Conservation (phyloP, 2,113 vertebrate species). For the Mellivora capensis region DNA sequence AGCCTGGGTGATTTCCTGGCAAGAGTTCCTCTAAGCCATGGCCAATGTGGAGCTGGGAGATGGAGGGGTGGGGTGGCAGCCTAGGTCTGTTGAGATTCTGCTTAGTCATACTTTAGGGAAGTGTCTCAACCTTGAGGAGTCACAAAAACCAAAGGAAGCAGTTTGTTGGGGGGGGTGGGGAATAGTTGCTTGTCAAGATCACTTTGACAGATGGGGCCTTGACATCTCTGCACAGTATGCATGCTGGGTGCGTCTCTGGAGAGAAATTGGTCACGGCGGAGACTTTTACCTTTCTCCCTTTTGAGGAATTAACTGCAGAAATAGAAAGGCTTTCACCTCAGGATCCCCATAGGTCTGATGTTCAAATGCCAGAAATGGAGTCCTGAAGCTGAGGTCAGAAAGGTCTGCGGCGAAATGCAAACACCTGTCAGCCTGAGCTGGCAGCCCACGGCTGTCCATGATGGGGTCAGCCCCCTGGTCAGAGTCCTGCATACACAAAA, state of each 20-base stretch:
- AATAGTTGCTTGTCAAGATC: neutral
- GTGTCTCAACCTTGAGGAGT: neutral
- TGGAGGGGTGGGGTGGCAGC: neutral
- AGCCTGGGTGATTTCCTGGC: slow-evolving; percentile 39
- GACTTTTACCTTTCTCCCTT: neutral
- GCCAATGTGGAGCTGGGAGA: neutral
- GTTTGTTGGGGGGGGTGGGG: neutral
- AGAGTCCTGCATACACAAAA: neutral
- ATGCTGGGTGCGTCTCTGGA: neutral
- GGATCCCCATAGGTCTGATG: neutral
- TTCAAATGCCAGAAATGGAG: neutral
- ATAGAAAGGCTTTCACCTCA: neutral
- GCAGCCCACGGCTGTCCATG: neutral
- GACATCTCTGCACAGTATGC: neutral
- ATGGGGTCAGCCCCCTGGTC: neutral
- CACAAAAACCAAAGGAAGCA: neutral
- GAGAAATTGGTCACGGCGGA: neutral
- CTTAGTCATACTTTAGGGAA: slow-evolving; percentile 37
- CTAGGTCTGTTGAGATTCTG: neutral
- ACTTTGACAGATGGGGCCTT: neutral
- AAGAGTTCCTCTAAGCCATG: neutral
- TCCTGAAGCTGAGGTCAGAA: neutral
- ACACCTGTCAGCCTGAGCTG: neutral
- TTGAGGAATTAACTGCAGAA: neutral
- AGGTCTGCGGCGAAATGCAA: neutral